phyloP scores from a whole-genome alignment of 2,888 invertebrate genomes.

The Tineola bisselliella region DNA sequence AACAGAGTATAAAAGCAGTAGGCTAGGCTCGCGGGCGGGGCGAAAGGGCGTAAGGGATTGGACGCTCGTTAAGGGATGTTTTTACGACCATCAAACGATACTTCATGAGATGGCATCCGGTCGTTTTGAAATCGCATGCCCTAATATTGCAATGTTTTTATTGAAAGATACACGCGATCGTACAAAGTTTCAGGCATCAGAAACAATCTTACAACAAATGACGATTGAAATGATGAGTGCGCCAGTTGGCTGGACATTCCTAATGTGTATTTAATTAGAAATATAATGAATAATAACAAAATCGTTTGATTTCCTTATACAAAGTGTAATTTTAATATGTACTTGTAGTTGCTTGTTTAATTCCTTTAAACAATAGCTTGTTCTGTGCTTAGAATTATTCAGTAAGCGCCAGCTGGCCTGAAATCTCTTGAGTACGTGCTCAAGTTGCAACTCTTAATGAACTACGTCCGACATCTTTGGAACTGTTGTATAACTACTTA shows the following conservation, averaged over 20 bases:
- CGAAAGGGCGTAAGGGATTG: conserved; percentile 41
- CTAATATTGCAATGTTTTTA: background rate
- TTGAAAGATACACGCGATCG: background rate
- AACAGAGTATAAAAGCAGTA: conserved; percentile 22
- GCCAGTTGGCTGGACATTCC: no score
- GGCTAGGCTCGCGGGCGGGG: conserved; percentile 33
- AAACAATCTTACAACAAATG: no score
- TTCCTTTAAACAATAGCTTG: conserved; percentile 5
- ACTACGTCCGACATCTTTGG: conserved; percentile 19
- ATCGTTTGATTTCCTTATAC: background rate
- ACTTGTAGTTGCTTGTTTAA: background rate
- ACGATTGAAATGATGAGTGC: no score
- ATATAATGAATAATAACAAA: background rate
- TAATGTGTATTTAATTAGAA: no score
- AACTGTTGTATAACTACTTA: conserved; percentile 1
- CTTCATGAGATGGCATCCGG: conserved; percentile 61
- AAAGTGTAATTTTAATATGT: background rate
- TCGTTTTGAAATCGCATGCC: conserved; percentile 29
- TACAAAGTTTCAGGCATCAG: no score
- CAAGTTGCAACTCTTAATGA: conserved; percentile 46
- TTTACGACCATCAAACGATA: conserved; percentile 67
- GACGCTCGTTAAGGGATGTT: conserved; percentile 62
- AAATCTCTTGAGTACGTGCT: conserved; percentile 52
- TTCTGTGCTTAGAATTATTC: conserved; percentile 9
- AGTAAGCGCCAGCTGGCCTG: conserved; percentile 23